Base-by-base conservation (phyloP, 2,113 vertebrate species). In the Percopsis transmontana region DNA sequence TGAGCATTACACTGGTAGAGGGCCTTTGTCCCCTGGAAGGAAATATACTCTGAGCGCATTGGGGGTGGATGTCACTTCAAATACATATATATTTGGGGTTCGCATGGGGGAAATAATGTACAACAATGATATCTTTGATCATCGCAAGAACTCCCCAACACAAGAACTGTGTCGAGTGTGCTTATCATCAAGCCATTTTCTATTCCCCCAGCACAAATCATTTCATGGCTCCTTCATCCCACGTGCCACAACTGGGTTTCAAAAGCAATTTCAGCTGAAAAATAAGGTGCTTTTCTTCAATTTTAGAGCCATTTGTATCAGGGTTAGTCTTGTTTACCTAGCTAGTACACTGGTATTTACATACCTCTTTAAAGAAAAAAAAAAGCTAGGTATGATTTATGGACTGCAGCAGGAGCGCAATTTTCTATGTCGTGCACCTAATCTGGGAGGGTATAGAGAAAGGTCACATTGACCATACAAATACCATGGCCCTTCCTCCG, bases 241-340 rank as follows among this genome's bases (percentile, higher is more conserved):
- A 87, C 86, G 93, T 90, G 92, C 92, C 72, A 87, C 92, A 85
- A 92, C 93, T 91, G 92, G 94, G 93, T 95, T 97, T 99, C 96
- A 97, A 96, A 98, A 98, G 96, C 95, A 98, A 98, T 98, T 99
- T 98, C 94, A 92, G 92, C 93, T 93, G 93, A 95, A 97, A 97
- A 98, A 99, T 97, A 97, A 96, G 94, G 95, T 97, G 95, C 94
- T 98, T 97, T 98, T 97, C 96, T 97, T 97, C 96, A 95, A 97
- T 99, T 98, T 97, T 95, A 94, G 90, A 95, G 94, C 95, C 94
- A 98, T 97, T 98, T 97, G 95, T 95, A 93, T 73, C 85, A 91
- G 96, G 96, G 97, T 96, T 95, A 97, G 94, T 94, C 93, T 96
- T 98, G 96, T 98, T 99, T 98, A 98, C 96, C 95, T 95, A 95